These are phyloP conservation scores for Nannospalax galili DNA, from an alignment of 2,113 vertebrate species.

Conservation along the genomic window DNA sequence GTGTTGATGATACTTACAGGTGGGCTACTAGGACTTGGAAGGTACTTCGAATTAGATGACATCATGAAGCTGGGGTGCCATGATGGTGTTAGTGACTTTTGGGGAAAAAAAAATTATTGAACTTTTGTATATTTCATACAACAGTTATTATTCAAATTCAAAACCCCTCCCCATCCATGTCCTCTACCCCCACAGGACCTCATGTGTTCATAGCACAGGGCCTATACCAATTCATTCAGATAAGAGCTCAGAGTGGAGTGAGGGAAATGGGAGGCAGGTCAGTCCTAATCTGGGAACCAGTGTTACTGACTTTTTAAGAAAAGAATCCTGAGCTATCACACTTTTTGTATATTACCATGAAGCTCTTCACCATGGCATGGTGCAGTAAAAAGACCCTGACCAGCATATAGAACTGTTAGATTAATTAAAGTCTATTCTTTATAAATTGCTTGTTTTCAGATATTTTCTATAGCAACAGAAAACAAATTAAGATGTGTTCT, in stretches of 20 bases:
- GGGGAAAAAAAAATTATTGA: no score
- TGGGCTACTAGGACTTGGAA: no score
- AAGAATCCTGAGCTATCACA: no score
- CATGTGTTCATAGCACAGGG: no score
- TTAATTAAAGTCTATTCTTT: not conserved
- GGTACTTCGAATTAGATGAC: not conserved
- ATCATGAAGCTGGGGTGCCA: fast-evolving
- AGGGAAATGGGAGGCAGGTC: no score
- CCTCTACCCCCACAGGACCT: no score
- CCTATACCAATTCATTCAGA: no score
- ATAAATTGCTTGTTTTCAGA: not conserved
- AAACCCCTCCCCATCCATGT: no score
- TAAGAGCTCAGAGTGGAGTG: no score
- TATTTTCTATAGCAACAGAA: not conserved
- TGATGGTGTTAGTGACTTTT: not conserved
- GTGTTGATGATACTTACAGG: not conserved
- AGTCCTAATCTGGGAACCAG: no score
- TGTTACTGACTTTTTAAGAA: not conserved
- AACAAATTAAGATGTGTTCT: not conserved
- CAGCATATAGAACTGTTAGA: not conserved
- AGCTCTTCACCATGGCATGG: not conserved
- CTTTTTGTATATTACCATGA: not conserved
- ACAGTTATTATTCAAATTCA: no score
- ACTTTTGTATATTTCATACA: no score
- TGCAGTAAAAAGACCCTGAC: not conserved